phyloP scores from a whole-genome alignment of 1,140 invertebrate species.

The Brachionus manjavacas region DNA sequence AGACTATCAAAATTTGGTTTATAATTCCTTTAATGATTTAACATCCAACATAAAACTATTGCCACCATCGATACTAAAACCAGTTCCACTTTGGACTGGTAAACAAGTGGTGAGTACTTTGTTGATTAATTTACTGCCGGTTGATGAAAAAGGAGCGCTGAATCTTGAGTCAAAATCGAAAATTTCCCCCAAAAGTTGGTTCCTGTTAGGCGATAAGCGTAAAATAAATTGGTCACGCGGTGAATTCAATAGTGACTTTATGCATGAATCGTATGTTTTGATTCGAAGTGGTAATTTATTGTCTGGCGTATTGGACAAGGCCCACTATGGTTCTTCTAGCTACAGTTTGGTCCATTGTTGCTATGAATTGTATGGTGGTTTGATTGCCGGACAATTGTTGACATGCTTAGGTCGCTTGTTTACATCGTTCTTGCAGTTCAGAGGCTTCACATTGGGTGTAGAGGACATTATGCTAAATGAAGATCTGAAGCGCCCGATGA shows the following conservation, averaged over 20 bases:
- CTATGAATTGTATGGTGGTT: conserved; percentile 88
- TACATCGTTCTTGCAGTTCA: conserved; percentile 77
- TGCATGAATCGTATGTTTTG: conserved; percentile 86
- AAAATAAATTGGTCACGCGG: conserved; percentile 8
- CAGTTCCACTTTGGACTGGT: conserved; percentile 82
- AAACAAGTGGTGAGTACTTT: conserved; percentile 70
- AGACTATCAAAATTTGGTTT: conserved; percentile 88
- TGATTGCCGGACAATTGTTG: conserved; percentile 71
- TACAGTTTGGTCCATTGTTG: conserved; percentile 87
- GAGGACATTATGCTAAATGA: conserved; percentile 67
- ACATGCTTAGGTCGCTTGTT: conserved; percentile 86
- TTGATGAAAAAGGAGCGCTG: conserved; percentile 65
- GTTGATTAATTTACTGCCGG: conserved; percentile 77
- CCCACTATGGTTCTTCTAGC: conserved; percentile 86
- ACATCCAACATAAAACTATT: conserved; percentile 67
- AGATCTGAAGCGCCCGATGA: conserved; percentile 60
- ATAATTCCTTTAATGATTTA: conserved; percentile 69
- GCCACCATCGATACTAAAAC: conserved; percentile 83
- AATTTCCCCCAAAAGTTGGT: conserved; percentile 26
- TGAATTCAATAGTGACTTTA: conserved; percentile 15
- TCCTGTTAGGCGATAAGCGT: neutral
- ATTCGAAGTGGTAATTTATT: conserved; percentile 82
- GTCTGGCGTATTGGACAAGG: conserved; percentile 91
- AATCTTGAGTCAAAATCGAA: conserved; percentile 32
- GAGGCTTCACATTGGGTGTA: conserved; percentile 89